Evolutionary conservation across 1,140 invertebrate species (phyloP), one percentile per base, ranked within the genome.

Genomic region (Eurosta solidaginis): DNA sequence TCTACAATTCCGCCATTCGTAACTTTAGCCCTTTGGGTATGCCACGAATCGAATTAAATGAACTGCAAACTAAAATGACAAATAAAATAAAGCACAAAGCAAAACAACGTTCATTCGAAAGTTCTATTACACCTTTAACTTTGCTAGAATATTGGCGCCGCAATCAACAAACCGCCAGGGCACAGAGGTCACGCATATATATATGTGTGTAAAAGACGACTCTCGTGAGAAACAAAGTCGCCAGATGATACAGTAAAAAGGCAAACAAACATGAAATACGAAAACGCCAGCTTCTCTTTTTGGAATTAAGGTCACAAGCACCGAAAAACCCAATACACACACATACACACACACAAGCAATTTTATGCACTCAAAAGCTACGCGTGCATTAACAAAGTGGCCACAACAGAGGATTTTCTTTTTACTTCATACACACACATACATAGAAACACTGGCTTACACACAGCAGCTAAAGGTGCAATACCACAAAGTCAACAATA

Each of bases 221-320:
- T 12, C 45, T 17, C n/a, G 9, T 27, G 59, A 27, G 17, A 40
- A 68, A 40, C 59, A 68, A 68, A 68, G 59, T 68, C 59, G n/a
- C 59, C 59, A 68, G 59, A 22, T 68, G 59, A 2, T 36, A n/a
- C 59, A 33, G 40, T 68, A 68, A 68, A 52, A 68, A n/a, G n/a
- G n/a, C n/a, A n/a, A 40, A 10, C 59, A n/a, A 68, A 68, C 59
- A 68, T 68, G 59, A 68, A 68, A 68, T 40, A 40, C 59, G 59
- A 68, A 68, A 68, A 68, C 40, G 59, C 33, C 59, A 68, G 33
- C 9, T 68, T 68, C 40, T n/a, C 45, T n/a, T n/a, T n/a, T 40
- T 9, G 14, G 59, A 40, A 68, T 68, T 68, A 68, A n/a, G 45
- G 45, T 47, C 45, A 47, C 45, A 47, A 17, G 9, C 9, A n/a